Base-by-base conservation (phyloP, 2,888 invertebrate genomes). In the Hydraecia micacea region DNA sequence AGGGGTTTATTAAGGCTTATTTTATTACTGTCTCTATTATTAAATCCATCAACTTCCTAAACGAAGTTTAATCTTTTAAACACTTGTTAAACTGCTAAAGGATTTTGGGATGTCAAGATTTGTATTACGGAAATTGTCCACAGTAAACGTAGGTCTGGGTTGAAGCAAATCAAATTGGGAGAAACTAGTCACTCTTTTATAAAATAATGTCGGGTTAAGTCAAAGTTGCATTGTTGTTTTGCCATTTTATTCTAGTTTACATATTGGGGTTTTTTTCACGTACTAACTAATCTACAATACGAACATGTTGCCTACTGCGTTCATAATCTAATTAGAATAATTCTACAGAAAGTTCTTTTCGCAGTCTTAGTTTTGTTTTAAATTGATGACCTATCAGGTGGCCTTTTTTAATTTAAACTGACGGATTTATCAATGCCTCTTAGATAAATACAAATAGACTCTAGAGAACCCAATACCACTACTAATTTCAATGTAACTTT, bases 51-150 rank as follows among this genome's bases (percentile, higher is more conserved):
- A 85, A 75, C 55, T 66, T 62, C 39, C 39, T 60, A 46, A 85
- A 72, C 18, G 58, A 71, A 80, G 46, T 69, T 85, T 46, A 81
- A 69, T 52, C 21, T 63, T 75, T 75, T 65, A 62, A 83, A 75
- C 55, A 69, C 62, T 75, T 84, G 68, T 73, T 73, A 83, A 81
- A 75, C 55, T 67, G 68, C 55, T 74, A 11, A 60, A 67, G 62
- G 58, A 62, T 69, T 72, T 60, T 67, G 28, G 25, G 25, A 25
- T 82, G 69, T 71, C 72, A 77, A 63, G 68, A 65, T 74, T 69
- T 69, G 58, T 68, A 46, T 46, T 85, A 68, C 25, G 18, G 39
- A 58, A 66, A 75, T 46, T 73, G 25, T 58, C 28, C 25, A 62
- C 9, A 28, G n/a, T 58, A 36, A 81, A 36, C 39, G 32, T 42